phyloP scores from a whole-genome alignment of 2,797 vertebrate species.

The Hapalemur alaotrensis region DNA sequence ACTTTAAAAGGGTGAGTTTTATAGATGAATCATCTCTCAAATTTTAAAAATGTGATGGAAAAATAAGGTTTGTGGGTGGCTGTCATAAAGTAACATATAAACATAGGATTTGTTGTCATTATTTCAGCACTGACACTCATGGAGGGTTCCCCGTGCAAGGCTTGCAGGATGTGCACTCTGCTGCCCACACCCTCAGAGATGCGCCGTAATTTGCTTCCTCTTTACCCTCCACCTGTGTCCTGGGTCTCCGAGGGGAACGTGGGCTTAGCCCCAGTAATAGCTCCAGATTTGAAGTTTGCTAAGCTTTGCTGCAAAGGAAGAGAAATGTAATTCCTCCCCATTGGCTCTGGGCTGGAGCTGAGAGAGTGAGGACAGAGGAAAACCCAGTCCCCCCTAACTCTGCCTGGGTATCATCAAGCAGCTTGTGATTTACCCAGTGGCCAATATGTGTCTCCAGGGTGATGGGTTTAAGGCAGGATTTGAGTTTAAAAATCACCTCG shows the following conservation, averaged over 20 bases:
- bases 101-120: neutral
- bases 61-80: neutral
- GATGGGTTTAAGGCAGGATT: neutral
- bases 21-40: neutral
- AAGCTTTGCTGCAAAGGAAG: neutral
- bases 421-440: neutral
- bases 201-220: too few relatives aligned
- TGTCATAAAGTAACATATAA: neutral
- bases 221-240: fast-evolving
- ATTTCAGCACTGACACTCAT: neutral
- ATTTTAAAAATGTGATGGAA: neutral
- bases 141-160: neutral
- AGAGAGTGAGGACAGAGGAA: neutral
- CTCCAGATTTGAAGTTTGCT: neutral
- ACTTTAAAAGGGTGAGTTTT: neutral
- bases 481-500: neutral
- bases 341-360: neutral
- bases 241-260: neutral
- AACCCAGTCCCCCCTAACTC: too few relatives aligned
- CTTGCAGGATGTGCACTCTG: too few relatives aligned
- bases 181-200: neutral
- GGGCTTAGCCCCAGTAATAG: neutral
- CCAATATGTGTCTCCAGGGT: neutral
- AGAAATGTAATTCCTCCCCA: neutral
- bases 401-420: neutral